Conservation (phyloP, 2,888 invertebrate species). For the Syrista parreyssii region DNA sequence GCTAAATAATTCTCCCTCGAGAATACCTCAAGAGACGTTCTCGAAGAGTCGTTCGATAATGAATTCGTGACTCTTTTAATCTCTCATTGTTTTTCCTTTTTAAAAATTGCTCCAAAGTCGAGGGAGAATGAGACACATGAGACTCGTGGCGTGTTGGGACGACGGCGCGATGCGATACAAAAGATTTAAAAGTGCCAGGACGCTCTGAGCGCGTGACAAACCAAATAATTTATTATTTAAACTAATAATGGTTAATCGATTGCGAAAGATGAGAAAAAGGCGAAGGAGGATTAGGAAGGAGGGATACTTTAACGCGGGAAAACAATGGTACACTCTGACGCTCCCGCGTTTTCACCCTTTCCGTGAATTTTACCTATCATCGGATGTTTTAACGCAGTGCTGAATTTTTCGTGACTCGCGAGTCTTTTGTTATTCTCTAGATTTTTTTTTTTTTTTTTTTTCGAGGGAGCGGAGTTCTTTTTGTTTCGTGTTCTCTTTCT, state of each 20-base stretch:
- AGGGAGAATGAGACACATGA: neutral
- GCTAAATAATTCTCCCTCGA: neutral
- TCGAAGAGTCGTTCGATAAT: slow-evolving; percentile 7
- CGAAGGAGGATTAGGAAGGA: slow-evolving; percentile 10
- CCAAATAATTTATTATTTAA: slow-evolving; percentile 68
- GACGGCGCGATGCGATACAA: neutral
- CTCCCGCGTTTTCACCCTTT: neutral
- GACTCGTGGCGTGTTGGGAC: neutral
- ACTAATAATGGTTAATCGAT: slow-evolving; percentile 44
- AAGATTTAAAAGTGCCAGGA: slow-evolving; percentile 60
- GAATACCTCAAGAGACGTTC: slow-evolving; percentile 18
- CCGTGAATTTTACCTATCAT: neutral
- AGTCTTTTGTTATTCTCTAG: neutral
- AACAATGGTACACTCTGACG: neutral
- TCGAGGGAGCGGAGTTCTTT: slow-evolving; percentile 10
- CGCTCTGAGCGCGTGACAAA: slow-evolving; percentile 64
- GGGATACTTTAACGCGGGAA: neutral
- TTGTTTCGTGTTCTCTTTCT: slow-evolving; percentile 7
- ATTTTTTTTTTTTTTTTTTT: neutral
- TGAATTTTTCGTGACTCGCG: neutral
- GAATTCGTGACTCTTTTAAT: slow-evolving; percentile 8
- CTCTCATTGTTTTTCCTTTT: slow-evolving; percentile 18
- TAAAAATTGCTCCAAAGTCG: neutral
- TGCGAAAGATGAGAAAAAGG: slow-evolving; percentile 27
- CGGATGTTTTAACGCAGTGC: slow-evolving; percentile 1